A percentile compares a stretch with the other conserved stretches of the same genome.
These are phyloP conservation scores for Dryococelus australis DNA, from an alignment of 2,888 invertebrate species.

Conservation along the genomic window DNA sequence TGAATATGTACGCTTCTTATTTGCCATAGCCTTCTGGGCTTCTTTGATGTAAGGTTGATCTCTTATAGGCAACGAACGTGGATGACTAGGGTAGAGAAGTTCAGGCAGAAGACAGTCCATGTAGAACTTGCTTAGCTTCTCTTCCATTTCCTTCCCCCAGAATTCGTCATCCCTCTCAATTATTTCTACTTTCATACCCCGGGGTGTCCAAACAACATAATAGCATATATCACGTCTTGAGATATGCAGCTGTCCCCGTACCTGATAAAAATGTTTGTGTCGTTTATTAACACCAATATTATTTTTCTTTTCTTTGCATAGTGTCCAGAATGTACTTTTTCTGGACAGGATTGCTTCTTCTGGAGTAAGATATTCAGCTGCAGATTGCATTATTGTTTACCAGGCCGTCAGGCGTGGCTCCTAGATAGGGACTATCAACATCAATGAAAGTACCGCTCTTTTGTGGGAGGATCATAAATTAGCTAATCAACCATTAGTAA, in stretches of 20 bases:
- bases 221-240: conserved; percentile 23
- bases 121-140: conserved; percentile 37
- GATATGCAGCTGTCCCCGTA: conserved; percentile 31
- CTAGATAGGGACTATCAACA: too few relatives aligned
- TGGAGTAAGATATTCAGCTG: not conserved
- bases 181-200: conserved; percentile 35
- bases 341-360: not conserved
- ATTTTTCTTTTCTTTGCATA: not conserved
- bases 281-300: not conserved
- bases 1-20: not conserved
- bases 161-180: conserved; percentile 42
- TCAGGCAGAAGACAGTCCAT: conserved; percentile 42
- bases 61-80: conserved; percentile 17
- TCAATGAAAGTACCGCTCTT: too few relatives aligned
- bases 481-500: too few relatives aligned
- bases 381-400: not conserved
- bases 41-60: conserved; percentile 26
- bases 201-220: conserved; percentile 38
- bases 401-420: too few relatives aligned
- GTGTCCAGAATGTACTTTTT: not conserved
- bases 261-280: conserved; percentile 29
- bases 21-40: not conserved
- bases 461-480: too few relatives aligned
- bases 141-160: conserved; percentile 42
- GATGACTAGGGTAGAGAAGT: conserved; percentile 40